Base-by-base conservation (phyloP, 1,140 invertebrate genomes). In the Brachionus rubens region DNA sequence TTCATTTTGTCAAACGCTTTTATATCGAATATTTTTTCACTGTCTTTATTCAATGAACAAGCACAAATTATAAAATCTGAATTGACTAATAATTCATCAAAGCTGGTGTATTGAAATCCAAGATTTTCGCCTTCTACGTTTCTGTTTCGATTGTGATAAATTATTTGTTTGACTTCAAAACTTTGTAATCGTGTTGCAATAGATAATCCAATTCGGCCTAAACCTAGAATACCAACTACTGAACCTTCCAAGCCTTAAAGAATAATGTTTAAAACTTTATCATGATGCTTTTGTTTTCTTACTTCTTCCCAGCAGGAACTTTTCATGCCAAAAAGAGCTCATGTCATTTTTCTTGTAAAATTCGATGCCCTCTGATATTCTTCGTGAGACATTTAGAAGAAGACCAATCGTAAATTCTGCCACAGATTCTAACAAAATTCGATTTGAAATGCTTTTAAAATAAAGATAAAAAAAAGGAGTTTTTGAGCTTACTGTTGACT, bases 401-500 rank as follows among this genome's bases (percentile, higher is more conserved):
- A 79, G 48, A 21, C 30, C 47, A 14, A 79, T 62, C 6, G 77
- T 62, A 33, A 78, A 54, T 21, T 79, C 78, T 30, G 77, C 77
- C 14, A 68, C 62, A 6, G 75, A 47, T 16, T 47, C 16, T 19
- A 26, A 19, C n/a, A 59, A 24, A 56, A 30, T 9, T 87, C 47
- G 19, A 30, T 94, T 87, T 21, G 91, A 89, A 4, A 91, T 92
- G 7, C 91, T 88, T 75, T 95, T 81, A 10, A 93, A 82, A 7
- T 94, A 10, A 94, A 92, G 14, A 91, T 92, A n/a, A n/a, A n/a
- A n/a, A n/a, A n/a, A n/a, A n/a, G n/a, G n/a, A n/a, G n/a, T n/a
- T n/a, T n/a, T n/a, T n/a, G n/a, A n/a, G n/a, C 1, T 94, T 91
- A 86, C 94, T 91, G 40, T 46, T 65, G 3, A 33, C 5, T n/a